Percentiles rank a stretch among this genome's conserved stretches.
phyloP scores from a whole-genome alignment of 2,888 invertebrate species.

The Eupithecia centaureata region DNA sequence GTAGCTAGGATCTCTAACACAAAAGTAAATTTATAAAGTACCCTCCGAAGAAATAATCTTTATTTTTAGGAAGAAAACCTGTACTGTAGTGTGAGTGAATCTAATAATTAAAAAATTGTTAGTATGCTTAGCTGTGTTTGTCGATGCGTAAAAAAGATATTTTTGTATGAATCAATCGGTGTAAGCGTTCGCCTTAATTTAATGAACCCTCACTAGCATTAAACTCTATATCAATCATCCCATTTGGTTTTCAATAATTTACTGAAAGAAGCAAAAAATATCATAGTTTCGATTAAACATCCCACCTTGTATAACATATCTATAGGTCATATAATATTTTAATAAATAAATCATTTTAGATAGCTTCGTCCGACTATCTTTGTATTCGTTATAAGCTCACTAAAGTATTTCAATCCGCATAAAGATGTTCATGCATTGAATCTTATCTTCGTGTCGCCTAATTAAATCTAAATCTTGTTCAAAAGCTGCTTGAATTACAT shows the following conservation, averaged over 20 bases:
- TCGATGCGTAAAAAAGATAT: constrained; percentile 79
- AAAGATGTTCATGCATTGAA: background rate
- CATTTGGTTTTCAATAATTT: constrained; percentile 1
- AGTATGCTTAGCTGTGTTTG: constrained; percentile 73
- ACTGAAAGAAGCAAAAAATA: background rate
- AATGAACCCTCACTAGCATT: constrained; percentile 49
- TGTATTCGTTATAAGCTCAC: background rate
- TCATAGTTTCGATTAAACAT: constrained; percentile 49
- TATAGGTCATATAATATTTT: constrained; percentile 59
- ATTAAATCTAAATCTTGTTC: constrained; percentile 15
- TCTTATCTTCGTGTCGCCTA: constrained; percentile 11
- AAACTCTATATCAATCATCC: constrained; percentile 19
- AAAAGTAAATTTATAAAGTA: constrained; percentile 18
- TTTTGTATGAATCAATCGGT: constrained; percentile 79
- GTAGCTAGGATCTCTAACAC: constrained; percentile 31
- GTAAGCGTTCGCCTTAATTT: constrained; percentile 70
- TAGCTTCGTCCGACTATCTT: constrained; percentile 41
- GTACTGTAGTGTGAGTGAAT: constrained; percentile 36
- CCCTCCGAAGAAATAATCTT: constrained; percentile 33
- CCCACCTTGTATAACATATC: constrained; percentile 80
- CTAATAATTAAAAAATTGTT: constrained; percentile 47
- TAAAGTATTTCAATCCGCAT: background rate
- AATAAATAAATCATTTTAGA: constrained; percentile 47
- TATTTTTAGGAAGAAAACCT: constrained; percentile 30
- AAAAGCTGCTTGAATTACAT: constrained; percentile 58